These are phyloP conservation scores for Nasonia vitripennis DNA, from an alignment of 1,140 invertebrate genomes.

Conservation along the genomic window DNA sequence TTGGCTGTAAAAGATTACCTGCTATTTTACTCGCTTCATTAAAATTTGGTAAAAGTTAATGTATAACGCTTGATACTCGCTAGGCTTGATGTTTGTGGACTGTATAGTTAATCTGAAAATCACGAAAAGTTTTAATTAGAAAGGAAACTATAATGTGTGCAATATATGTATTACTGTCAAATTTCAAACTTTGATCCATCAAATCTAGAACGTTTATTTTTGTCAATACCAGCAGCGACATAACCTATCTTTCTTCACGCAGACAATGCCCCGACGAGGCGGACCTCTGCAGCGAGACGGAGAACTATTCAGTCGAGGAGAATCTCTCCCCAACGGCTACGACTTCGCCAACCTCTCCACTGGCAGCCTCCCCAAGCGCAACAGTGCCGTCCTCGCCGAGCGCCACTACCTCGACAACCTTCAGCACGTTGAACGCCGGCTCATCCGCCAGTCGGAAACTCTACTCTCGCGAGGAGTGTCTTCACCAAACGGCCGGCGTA, in stretches of 20 bases:
- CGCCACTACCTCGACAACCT: conserved; percentile 44
- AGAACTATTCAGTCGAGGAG: conserved; percentile 69
- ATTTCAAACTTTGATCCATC: too few species aligned
- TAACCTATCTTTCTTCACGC: not conserved
- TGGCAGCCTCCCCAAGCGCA: conserved; percentile 18
- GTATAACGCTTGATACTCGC: too few species aligned
- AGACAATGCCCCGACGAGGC: conserved; percentile 70
- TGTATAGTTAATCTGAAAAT: too few species aligned
- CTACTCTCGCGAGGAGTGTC: conserved; percentile 83
- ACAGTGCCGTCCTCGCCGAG: conserved; percentile 53
- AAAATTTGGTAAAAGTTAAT: too few species aligned
- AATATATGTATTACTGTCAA: too few species aligned
- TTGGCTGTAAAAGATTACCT: too few species aligned
- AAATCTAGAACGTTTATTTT: too few species aligned
- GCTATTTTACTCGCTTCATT: too few species aligned
- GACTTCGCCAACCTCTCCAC: conserved; percentile 39
- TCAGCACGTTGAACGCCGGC: not conserved
- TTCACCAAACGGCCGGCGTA: conserved; percentile 83
- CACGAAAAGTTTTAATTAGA: too few species aligned
- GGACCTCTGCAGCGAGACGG: conserved; percentile 69
- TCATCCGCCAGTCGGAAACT: not conserved
- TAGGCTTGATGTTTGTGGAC: too few species aligned
- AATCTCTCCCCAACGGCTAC: conserved; percentile 57
- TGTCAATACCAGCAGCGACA: too few species aligned
- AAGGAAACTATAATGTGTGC: too few species aligned